Evolutionary conservation across 1,140 invertebrate species (phyloP).

Genomic region (Cydia fagiglandana): DNA sequence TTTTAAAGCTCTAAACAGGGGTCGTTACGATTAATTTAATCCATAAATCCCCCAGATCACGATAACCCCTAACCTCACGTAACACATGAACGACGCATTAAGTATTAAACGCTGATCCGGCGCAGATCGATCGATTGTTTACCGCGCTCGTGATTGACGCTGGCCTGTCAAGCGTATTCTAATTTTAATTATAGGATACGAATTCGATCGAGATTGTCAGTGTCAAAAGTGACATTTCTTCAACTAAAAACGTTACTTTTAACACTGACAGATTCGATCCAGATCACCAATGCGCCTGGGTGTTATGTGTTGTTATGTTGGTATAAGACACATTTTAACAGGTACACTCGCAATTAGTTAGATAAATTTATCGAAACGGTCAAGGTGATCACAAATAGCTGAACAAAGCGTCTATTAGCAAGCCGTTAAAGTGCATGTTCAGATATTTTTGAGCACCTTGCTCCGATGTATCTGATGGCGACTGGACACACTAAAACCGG

Average conservation of each 20-base stretch:
- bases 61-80: constrained; percentile 1
- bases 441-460: too few species aligned
- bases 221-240: too few species aligned
- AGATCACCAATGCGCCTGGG: not conserved
- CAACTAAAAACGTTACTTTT: not conserved
- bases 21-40: not conserved
- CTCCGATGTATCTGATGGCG: too few species aligned
- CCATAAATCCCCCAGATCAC: not conserved
- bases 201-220: too few species aligned
- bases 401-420: too few species aligned
- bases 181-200: too few species aligned
- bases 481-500: too few species aligned
- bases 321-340: not conserved
- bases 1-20: too few species aligned
- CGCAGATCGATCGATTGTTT: constrained; percentile 26
- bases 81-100: constrained; percentile 15
- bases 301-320: not conserved
- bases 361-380: too few species aligned
- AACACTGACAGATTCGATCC: too few species aligned
- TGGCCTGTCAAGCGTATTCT: not conserved
- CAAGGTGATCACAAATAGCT: too few species aligned
- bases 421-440: too few species aligned
- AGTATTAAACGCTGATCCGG: not conserved
- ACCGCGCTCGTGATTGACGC: constrained; percentile 17
- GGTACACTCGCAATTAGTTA: not conserved